A percentile compares a stretch with the other conserved stretches of the same genome.
Conservation (phyloP, 2,888 invertebrate genomes). For the Pristionchus mayeri region DNA sequence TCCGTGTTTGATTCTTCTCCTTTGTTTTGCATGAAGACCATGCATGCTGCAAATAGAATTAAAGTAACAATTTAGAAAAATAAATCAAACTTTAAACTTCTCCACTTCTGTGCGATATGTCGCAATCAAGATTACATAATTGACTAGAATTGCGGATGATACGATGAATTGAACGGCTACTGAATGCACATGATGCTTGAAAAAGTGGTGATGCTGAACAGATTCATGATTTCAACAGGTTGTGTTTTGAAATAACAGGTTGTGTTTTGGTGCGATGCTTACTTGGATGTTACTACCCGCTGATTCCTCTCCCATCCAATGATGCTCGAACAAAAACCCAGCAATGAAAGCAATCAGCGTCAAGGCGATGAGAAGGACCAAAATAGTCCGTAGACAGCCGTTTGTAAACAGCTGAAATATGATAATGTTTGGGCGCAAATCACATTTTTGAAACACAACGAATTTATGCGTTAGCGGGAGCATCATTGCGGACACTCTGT, state of each 20-base stretch:
- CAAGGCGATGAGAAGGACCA: not conserved
- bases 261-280: too few relatives aligned
- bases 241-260: too few relatives aligned
- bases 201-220: not conserved
- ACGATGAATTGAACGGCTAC: not conserved
- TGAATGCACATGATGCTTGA: not conserved
- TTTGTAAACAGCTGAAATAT: not conserved
- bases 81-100: not conserved
- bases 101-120: not conserved
- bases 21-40: not conserved
- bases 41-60: not conserved
- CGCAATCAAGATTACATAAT: not conserved
- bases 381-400: not conserved
- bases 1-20: not conserved
- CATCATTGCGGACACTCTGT: not conserved
- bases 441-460: not conserved
- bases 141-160: not conserved
- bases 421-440: not conserved
- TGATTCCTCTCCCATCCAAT: not conserved
- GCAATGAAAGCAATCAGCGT: not conserved
- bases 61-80: not conserved
- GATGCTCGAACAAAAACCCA: not conserved
- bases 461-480: not conserved
- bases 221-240: not conserved
- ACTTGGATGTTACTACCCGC: not conserved